A percentile compares a stretch with the other conserved stretches of the same genome.
phyloP scores from a whole-genome alignment of 2,797 vertebrate species.

The Spatula versicolor region DNA sequence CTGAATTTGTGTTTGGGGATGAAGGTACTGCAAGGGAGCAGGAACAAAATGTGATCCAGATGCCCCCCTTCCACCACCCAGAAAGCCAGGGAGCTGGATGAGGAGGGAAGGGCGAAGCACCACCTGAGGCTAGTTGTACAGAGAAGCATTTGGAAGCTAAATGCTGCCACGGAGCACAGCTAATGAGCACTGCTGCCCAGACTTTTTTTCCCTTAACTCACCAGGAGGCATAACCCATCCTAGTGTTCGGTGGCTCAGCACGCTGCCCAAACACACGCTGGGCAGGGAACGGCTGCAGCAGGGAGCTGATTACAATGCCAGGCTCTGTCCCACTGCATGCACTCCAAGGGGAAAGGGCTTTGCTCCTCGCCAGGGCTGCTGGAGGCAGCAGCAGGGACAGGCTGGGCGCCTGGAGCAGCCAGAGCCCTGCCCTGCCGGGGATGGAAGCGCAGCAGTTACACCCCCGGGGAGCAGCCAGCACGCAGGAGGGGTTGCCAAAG shows the following conservation, averaged over 20 bases:
- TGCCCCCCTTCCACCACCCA: neutral
- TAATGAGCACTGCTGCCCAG: neutral
- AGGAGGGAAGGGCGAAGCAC: neutral
- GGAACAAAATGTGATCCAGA: neutral
- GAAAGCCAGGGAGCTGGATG: neutral
- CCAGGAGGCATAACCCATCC: neutral
- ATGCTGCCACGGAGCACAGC: accelerated
- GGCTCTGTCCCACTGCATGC: neutral
- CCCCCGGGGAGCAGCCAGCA: accelerated
- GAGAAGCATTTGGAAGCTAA: neutral
- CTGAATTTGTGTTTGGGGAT: neutral
- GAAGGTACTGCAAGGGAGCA: neutral
- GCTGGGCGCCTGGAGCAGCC: neutral
- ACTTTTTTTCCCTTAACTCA: neutral
- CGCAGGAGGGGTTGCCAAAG: accelerated
- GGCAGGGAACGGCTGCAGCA: neutral
- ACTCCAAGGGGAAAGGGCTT: neutral
- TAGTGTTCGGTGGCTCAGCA: accelerated
- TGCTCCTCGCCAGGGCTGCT: neutral
- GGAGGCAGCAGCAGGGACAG: neutral
- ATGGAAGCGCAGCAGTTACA: neutral
- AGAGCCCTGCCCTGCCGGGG: neutral
- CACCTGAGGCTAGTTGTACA: neutral
- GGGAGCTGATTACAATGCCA: neutral
- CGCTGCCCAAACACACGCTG: neutral